Evolutionary conservation across 2,113 vertebrate genomes (phyloP).

Genomic region (Oxygymnocypris stewartii): DNA sequence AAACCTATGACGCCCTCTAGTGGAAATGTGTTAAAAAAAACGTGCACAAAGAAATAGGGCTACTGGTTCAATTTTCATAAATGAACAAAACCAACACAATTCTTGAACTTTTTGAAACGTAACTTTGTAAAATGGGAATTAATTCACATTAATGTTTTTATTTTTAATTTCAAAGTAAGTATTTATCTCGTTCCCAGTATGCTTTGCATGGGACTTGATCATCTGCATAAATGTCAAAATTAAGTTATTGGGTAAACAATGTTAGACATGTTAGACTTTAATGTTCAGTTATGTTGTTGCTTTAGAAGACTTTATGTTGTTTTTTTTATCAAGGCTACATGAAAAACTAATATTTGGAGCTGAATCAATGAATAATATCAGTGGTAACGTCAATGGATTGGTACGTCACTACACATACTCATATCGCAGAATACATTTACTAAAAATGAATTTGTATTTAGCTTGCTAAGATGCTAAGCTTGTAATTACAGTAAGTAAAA

Average conservation of each 20-base stretch:
- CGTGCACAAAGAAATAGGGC: background rate
- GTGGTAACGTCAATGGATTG: too few relatives aligned
- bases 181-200: too few relatives aligned
- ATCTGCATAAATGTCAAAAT: background rate
- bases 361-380: too few relatives aligned
- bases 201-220: too few relatives aligned
- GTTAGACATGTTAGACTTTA: background rate
- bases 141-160: background rate
- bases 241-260: background rate
- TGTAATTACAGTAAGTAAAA: too few relatives aligned
- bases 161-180: background rate
- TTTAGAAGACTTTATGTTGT: background rate
- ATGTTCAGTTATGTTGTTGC: background rate
- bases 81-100: background rate
- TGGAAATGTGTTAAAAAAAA: background rate
- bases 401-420: too few relatives aligned
- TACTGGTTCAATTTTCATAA: background rate
- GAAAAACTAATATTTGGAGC: too few relatives aligned
- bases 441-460: too few relatives aligned
- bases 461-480: too few relatives aligned
- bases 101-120: background rate
- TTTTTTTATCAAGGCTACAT: background rate
- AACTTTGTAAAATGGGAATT: background rate
- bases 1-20: background rate
- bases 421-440: too few relatives aligned